Conservation (phyloP, 1,140 invertebrate species). For the Diprion similis region DNA sequence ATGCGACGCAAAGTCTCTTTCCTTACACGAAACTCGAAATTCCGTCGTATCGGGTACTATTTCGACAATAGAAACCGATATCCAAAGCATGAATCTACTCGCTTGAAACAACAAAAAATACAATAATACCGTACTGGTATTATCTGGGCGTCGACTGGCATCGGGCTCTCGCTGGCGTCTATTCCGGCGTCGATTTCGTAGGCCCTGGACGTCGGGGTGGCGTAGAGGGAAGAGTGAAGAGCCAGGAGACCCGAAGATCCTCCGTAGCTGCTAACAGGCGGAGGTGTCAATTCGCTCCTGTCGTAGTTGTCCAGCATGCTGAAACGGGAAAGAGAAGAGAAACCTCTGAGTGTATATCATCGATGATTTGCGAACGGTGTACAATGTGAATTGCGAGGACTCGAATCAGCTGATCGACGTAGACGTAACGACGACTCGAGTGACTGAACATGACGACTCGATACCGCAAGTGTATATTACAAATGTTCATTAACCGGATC, state of each 20-base stretch:
- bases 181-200: constrained; percentile 59
- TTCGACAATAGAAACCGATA: too few species aligned
- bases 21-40: too few species aligned
- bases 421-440: too few species aligned
- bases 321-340: constrained; percentile 32
- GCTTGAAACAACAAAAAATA: neutral
- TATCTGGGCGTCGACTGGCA: constrained; percentile 60
- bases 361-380: too few species aligned
- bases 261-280: constrained; percentile 55
- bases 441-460: too few species aligned
- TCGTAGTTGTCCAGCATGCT: constrained; percentile 62
- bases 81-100: too few species aligned
- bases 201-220: constrained; percentile 51
- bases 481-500: too few species aligned
- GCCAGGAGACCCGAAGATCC: constrained; percentile 55
- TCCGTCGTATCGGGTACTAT: too few species aligned
- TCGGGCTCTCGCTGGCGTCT: constrained; percentile 54
- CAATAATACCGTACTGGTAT: constrained; percentile 49
- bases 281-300: constrained; percentile 58
- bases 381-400: constrained; percentile 20
- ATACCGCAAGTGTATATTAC: too few species aligned
- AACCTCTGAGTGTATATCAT: neutral
- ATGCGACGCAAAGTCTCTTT: too few species aligned
- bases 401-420: constrained; percentile 10
- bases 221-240: constrained; percentile 58